phyloP scores from a whole-genome alignment of 2,888 invertebrate species.

The Ectemnius lituratus region DNA sequence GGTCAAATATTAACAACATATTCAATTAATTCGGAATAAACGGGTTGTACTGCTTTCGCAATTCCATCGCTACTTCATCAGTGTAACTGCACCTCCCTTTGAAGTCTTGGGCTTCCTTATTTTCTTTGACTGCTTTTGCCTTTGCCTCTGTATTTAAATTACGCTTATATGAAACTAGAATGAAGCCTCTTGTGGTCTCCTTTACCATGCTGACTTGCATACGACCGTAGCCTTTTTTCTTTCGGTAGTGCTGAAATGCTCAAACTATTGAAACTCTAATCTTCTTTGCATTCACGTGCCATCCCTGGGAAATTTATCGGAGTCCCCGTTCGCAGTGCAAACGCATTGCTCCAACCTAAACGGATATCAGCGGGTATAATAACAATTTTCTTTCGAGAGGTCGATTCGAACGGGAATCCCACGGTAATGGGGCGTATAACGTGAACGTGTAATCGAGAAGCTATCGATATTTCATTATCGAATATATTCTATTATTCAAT shows the following conservation, averaged over 20 bases:
- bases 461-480: constrained; percentile 20
- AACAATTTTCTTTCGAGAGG: no score
- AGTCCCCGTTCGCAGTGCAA: background rate
- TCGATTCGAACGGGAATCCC: background rate
- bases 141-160: constrained; percentile 52
- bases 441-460: constrained; percentile 14
- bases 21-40: constrained; percentile 29
- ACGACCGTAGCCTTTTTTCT: constrained; percentile 9
- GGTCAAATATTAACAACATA: constrained; percentile 50
- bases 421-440: constrained; percentile 24
- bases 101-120: constrained; percentile 32
- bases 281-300: background rate
- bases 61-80: constrained; percentile 19
- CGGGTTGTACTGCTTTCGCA: constrained; percentile 23
- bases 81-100: constrained; percentile 26
- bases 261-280: constrained; percentile 20
- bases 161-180: constrained; percentile 29
- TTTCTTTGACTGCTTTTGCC: constrained; percentile 38
- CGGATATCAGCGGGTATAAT: background rate
- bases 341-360: background rate
- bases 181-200: constrained; percentile 26
- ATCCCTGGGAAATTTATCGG: background rate
- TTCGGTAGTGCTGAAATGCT: constrained; percentile 25
- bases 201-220: constrained; percentile 3
- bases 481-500: constrained; percentile 19